Conservation (phyloP, 2,113 vertebrate genomes). For the Cochlearius cochlearius region DNA sequence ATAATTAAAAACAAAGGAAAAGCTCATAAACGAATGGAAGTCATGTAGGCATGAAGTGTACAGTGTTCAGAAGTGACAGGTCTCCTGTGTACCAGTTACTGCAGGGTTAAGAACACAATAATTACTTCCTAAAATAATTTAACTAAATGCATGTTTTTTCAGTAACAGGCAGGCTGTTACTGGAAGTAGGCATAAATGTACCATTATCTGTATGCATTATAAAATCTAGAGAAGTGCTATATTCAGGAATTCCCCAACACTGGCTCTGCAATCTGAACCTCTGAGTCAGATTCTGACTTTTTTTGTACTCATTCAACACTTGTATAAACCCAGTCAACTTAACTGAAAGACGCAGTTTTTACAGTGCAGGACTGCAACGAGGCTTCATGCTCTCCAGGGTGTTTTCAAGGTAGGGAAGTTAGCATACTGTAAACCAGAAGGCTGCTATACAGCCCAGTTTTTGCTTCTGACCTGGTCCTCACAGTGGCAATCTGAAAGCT, state of each 20-base stretch:
- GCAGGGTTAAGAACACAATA: neutral
- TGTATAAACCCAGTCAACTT: neutral
- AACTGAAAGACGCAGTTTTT: neutral
- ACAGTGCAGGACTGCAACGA: neutral
- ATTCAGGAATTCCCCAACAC: slow-evolving; percentile 27
- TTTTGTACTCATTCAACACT: neutral
- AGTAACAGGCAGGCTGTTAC: slow-evolving; percentile 2
- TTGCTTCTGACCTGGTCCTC: neutral
- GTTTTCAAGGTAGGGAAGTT: neutral
- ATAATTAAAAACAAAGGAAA: neutral
- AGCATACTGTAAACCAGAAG: fast-evolving
- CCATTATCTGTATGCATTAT: neutral
- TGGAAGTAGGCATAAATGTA: slow-evolving; percentile 11
- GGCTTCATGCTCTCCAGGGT: neutral
- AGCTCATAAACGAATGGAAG: neutral
- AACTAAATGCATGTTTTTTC: neutral
- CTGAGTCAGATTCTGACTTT: slow-evolving; percentile 34
- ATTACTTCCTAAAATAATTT: slow-evolving; percentile 26
- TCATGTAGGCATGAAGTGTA: neutral
- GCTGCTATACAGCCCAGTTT: neutral
- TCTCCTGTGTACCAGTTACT: neutral
- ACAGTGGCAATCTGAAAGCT: neutral
- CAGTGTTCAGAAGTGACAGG: neutral
- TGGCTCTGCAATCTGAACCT: neutral
- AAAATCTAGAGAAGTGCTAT: neutral